Evolutionary conservation across 2,113 vertebrate genomes (phyloP), one percentile per base, ranked within the genome.

Genomic region (Aphyosemion australe): DNA sequence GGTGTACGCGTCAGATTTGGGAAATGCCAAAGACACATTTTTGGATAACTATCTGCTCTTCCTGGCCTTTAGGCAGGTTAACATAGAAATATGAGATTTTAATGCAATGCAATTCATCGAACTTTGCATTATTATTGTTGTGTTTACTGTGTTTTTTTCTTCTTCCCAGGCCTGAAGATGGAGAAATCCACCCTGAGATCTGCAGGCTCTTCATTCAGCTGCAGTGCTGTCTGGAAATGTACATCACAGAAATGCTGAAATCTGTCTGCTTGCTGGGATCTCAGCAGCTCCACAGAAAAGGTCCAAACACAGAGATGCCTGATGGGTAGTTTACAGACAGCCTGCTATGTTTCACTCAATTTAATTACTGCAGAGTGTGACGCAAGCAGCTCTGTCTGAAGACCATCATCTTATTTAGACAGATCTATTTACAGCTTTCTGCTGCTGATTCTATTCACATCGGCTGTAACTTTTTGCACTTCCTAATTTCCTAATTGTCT

Each of bases 201-300:
- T 99, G 96, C 79, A 91, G 96, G 70, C 92, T 99, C 68, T 99
- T 96, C 69, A 98, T 99, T 87, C 97, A 99, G 93, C 91, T 99
- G 71, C 97, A 99, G 74, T 98, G 97, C 85, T 98, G 96, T 88
- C 92, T 99, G 89, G 97, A 99, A 92, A 99, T 99, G 97, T 99
- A 97, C 82, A 96, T 97, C 72, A 94, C 97, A 47, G 97, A 99
- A 92, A 99, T 99, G 96, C 93, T 99, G 7, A 99, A 99, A 84
- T 98, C 97, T 59, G 93, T 96, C 57, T 99, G 96, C 87, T 91
- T 99, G 75, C 93, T 99, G 69, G 95, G 96, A 80, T 98, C 97
- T 26, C 93, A 98, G 88, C 97, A 99, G 88, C 94, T 97, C 86
- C 97, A 98, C 90, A 94, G 95, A 84, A 98, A 97, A 97, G 96